Percentiles rank a stretch among this genome's conserved stretches.
Evolutionary conservation across 37 sponge, comb jelly and placozoan species (phyloP).

Genomic region (Petrosia ficiformis): DNA sequence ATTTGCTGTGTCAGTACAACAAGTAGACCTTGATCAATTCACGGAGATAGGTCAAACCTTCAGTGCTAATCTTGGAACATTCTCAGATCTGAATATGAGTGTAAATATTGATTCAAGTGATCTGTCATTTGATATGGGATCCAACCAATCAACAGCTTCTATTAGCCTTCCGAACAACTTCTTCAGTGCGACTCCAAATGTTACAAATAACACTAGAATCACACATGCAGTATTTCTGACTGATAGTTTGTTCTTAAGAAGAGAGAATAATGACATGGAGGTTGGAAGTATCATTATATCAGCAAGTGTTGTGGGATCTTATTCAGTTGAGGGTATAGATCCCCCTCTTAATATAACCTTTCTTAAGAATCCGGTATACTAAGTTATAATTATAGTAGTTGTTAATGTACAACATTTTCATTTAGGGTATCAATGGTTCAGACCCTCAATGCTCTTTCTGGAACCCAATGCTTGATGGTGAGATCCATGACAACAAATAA

Average conservation of each 20-base stretch:
- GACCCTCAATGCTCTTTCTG: constrained; percentile 30
- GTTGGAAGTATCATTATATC: constrained; percentile 27
- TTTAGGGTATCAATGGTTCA: constrained; percentile 2
- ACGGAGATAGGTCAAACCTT: not conserved
- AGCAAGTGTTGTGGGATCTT: constrained; percentile 13
- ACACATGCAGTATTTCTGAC: constrained; percentile 10
- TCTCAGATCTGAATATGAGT: not conserved
- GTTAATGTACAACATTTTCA: not conserved
- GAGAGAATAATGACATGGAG: not conserved
- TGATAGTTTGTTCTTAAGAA: constrained; percentile 18
- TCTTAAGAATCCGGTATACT: constrained; percentile 1
- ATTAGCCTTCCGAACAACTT: constrained; percentile 12
- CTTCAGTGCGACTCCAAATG: not conserved
- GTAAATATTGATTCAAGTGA: not conserved
- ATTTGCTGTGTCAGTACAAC: constrained; percentile 7
- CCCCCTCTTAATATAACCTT: constrained; percentile 16
- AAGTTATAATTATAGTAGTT: too few relatives aligned
- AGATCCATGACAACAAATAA: not conserved
- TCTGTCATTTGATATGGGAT: not conserved
- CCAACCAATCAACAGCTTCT: not conserved
- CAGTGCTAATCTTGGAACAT: not conserved
- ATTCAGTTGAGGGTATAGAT: not conserved
- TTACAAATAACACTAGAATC: not conserved
- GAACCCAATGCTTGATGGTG: constrained; percentile 44
- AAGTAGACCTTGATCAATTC: constrained; percentile 11